A percentile compares a stretch with the other conserved stretches of the same genome.
phyloP scores from a whole-genome alignment of 2,797 vertebrate genomes.

The Pristis pectinata region DNA sequence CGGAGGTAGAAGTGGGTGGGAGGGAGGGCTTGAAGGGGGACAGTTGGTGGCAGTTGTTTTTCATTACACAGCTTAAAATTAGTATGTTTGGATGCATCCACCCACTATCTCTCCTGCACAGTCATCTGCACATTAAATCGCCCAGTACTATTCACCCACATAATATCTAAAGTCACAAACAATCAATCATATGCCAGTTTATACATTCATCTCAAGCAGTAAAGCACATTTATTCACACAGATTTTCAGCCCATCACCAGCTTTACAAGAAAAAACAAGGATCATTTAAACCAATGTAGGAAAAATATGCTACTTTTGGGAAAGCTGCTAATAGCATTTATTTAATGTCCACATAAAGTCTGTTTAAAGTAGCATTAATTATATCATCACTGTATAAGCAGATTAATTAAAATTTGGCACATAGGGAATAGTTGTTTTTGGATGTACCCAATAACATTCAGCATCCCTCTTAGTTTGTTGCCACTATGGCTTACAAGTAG shows the following conservation, averaged over 20 bases:
- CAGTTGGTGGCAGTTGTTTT: background rate
- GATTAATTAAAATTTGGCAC: background rate
- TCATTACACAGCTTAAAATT: background rate
- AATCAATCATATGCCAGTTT: constrained; percentile 19
- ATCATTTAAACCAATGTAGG: background rate
- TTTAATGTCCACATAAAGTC: background rate
- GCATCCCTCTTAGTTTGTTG: background rate
- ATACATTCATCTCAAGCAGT: background rate
- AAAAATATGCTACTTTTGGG: background rate
- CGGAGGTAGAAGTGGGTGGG: background rate
- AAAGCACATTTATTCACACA: background rate
- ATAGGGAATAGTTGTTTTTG: background rate
- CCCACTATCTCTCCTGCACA: background rate
- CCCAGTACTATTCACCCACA: constrained; percentile 8
- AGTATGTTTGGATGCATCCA: background rate
- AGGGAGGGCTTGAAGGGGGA: too few species aligned
- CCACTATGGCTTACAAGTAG: background rate
- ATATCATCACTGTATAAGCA: background rate
- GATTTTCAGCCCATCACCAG: background rate
- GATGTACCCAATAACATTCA: background rate
- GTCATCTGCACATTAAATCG: background rate
- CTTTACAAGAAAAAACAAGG: background rate
- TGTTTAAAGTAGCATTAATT: background rate
- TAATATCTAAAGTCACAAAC: constrained; percentile 12
- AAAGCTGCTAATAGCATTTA: background rate